phyloP scores from a whole-genome alignment of 2,113 vertebrate species.

The Dicaeum eximium region DNA sequence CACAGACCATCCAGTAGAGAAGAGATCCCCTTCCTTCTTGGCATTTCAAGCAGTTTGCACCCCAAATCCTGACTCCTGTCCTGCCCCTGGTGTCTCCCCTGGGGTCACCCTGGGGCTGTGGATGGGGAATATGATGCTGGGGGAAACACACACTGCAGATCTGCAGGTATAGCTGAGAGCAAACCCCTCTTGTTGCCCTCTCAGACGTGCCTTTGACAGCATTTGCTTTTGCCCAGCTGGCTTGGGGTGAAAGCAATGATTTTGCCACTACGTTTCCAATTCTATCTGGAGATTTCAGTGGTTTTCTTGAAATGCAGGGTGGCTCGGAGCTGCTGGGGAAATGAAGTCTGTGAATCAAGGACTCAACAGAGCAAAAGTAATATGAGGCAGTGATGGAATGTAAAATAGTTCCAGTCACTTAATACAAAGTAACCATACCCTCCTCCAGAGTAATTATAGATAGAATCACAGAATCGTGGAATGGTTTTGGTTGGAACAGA shows the following conservation, averaged over 20 bases:
- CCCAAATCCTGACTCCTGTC: background rate
- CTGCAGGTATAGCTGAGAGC: background rate
- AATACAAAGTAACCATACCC: background rate
- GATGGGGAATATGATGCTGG: background rate
- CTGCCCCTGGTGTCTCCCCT: background rate
- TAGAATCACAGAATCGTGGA: background rate
- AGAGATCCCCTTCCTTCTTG: background rate
- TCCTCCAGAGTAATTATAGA: background rate
- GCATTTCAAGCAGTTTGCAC: background rate
- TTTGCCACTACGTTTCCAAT: background rate
- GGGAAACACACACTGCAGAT: accelerated
- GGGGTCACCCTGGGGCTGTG: background rate
- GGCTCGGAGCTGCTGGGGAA: background rate
- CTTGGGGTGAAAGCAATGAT: background rate
- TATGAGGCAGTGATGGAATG: background rate
- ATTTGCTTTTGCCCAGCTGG: background rate
- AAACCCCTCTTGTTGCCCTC: background rate
- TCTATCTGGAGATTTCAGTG: background rate
- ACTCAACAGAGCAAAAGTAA: background rate
- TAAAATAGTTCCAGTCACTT: background rate
- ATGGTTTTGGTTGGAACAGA: background rate
- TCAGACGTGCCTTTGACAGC: background rate
- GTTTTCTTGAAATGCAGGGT: background rate
- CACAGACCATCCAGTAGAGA: background rate
- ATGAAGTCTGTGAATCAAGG: background rate